A percentile compares a stretch with the other conserved stretches of the same genome.
phyloP scores from a whole-genome alignment of 2,888 invertebrate genomes.

The Clunio marinus region DNA sequence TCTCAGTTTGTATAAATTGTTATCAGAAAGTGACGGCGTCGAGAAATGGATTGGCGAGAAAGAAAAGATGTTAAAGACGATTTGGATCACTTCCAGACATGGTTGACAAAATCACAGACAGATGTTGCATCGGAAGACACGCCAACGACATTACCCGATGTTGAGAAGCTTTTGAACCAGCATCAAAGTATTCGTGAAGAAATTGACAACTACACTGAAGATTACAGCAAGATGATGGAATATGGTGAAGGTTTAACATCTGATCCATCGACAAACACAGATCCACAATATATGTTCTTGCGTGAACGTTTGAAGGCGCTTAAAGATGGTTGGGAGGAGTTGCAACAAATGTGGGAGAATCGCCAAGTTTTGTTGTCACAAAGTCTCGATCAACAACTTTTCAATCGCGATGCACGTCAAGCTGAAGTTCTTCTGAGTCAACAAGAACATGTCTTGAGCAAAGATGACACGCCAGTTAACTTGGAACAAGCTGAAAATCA shows the following conservation, averaged over 20 bases:
- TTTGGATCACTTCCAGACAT: constrained; percentile 98
- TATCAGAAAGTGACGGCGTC: constrained; percentile 96
- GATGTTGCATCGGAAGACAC: constrained; percentile 97
- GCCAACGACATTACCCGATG: constrained; percentile 88
- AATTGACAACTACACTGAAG: constrained; percentile 98
- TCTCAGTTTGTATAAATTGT: constrained; percentile 90
- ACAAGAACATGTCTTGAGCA: constrained; percentile 95
- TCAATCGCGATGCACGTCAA: constrained; percentile 95
- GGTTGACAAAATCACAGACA: constrained; percentile 99
- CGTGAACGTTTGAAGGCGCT: constrained; percentile 95
- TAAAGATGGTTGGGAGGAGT: constrained; percentile 98
- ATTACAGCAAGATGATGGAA: constrained; percentile 99
- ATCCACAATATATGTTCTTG: constrained; percentile 99
- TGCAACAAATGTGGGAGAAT: constrained; percentile 99
- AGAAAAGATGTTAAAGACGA: constrained; percentile 96
- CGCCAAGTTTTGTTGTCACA: constrained; percentile 90
- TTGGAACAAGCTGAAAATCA: constrained; percentile 96
- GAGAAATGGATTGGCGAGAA: constrained; percentile 99
- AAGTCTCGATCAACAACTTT: constrained; percentile 89
- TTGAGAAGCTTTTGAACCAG: constrained; percentile 93
- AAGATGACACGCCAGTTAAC: constrained; percentile 92
- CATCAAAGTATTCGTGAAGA: constrained; percentile 98
- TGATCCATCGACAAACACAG: constrained; percentile 81
- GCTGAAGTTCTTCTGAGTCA: constrained; percentile 96
- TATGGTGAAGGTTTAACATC: constrained; percentile 94